Conservation (phyloP, 1,140 invertebrate genomes). For the Drosophila tsacasi region DNA sequence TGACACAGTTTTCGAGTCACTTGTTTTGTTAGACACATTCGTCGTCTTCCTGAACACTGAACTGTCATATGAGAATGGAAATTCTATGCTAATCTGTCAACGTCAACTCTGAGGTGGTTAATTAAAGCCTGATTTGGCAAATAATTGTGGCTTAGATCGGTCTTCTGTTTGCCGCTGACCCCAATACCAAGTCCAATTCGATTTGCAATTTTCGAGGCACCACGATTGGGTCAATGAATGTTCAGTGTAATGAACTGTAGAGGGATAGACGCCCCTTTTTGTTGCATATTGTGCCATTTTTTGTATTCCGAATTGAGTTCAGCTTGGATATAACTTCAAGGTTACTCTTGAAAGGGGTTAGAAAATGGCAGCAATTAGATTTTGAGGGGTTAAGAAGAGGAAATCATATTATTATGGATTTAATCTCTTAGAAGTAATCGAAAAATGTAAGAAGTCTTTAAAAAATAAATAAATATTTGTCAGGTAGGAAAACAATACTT, state of each 20-base stretch:
- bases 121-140: conserved; percentile 77
- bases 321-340: conserved; percentile 12
- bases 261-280: conserved; percentile 66
- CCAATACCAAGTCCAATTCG: conserved; percentile 42
- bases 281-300: neutral
- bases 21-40: conserved; percentile 50
- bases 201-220: conserved; percentile 15
- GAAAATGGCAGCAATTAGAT: neutral
- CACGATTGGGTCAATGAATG: conserved; percentile 49
- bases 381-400: neutral
- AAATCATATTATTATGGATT: neutral
- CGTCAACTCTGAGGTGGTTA: conserved; percentile 64
- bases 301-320: conserved; percentile 30
- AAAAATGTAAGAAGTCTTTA: neutral
- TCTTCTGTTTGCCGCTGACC: conserved; percentile 38
- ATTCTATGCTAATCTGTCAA: conserved; percentile 74
- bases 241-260: conserved; percentile 22
- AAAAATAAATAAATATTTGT: neutral
- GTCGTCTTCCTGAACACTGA: conserved; percentile 66
- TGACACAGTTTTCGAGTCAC: conserved; percentile 68
- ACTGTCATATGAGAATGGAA: conserved; percentile 44
- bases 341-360: conserved; percentile 18
- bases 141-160: conserved; percentile 67
- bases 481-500: neutral
- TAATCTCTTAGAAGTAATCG: neutral